Evolutionary conservation across 1,140 invertebrate genomes (phyloP).

Genomic region (Whitmania pigra): DNA sequence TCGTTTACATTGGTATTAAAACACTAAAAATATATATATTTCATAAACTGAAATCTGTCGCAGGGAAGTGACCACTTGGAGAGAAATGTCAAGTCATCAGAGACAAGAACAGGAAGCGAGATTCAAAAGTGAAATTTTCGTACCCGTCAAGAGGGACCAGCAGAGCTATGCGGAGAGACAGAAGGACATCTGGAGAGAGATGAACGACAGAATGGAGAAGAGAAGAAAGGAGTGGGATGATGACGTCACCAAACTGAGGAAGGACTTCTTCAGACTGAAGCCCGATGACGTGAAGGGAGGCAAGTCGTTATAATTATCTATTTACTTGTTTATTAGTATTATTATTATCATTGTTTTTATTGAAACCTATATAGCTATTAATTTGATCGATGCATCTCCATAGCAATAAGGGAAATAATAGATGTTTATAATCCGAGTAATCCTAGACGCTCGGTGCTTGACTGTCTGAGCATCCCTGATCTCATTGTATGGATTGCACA

Average conservation of each 20-base stretch:
- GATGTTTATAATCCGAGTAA: too few relatives aligned
- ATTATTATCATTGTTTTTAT: background rate
- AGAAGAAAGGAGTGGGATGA: conserved; percentile 37
- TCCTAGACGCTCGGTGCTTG: too few relatives aligned
- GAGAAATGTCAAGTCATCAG: conserved; percentile 10
- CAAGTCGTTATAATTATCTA: background rate
- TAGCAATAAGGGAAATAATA: background rate
- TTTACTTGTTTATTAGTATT: background rate
- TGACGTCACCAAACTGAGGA: conserved; percentile 38
- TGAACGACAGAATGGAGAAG: conserved; percentile 36
- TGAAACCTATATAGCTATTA: background rate
- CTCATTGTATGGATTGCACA: background rate
- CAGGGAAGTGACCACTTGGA: conserved; percentile 2
- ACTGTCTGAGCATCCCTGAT: too few relatives aligned
- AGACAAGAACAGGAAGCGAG: conserved; percentile 18
- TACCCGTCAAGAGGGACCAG: conserved; percentile 21
- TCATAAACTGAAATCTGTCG: background rate
- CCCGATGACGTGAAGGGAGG: conserved; percentile 30
- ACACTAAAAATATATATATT: too few relatives aligned
- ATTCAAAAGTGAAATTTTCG: conserved; percentile 23
- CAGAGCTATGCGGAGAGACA: conserved; percentile 38
- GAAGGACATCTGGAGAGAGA: conserved; percentile 36
- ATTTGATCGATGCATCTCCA: background rate
- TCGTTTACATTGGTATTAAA: too few relatives aligned
- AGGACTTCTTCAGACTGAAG: conserved; percentile 39